Evolutionary conservation across 2,797 vertebrate genomes (phyloP), one percentile per base, ranked within the genome.

Genomic region (Clamator glandarius): DNA sequence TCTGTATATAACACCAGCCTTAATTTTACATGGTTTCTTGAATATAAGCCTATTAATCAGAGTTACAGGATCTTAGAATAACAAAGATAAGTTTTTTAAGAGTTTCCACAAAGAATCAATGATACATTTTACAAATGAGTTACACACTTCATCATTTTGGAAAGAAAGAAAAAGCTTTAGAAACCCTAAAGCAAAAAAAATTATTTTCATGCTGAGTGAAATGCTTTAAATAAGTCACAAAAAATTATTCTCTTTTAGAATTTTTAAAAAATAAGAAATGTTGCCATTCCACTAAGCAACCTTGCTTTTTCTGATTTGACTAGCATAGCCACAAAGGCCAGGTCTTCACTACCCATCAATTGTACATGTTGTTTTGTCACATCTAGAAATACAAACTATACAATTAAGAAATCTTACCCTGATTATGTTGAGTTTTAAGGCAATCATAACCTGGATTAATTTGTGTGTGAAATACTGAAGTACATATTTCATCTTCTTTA

Each of bases 391-490:
- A 55, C 4, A 58, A 92, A 76, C 19, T 57, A 31, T 12, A 72
- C 9, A 29, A 41, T 66, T 79, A 69, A 61, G 79, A 79, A 78
- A 91, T 17, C 64, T 95, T 95, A 98, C 97, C 95, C 35, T 83
- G 86, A 42, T 29, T 95, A 84, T 19, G 36, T 70, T 85, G 84
- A 57, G 33, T 7, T 72, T 90, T 92, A 50, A 23, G 42, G 54
- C 2, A 51, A 80, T 97, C 96, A 69, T 93, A 96, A 46, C 97
- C 97, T 66, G 98, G 96, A 93, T 95, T 97, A 80, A 98, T 83
- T 61, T 99, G 97, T 67, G 98, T 98, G 67, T 97, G 97, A 98
- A 99, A 99, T 72, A 99, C 57, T 7, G 98, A 94, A 55, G 92
- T 59, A 97, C 82, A 64, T 18, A 51, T 50, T 19, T 95, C 96